phyloP scores from a whole-genome alignment of 1,140 invertebrate species.

The Lepidurus arcticus region DNA sequence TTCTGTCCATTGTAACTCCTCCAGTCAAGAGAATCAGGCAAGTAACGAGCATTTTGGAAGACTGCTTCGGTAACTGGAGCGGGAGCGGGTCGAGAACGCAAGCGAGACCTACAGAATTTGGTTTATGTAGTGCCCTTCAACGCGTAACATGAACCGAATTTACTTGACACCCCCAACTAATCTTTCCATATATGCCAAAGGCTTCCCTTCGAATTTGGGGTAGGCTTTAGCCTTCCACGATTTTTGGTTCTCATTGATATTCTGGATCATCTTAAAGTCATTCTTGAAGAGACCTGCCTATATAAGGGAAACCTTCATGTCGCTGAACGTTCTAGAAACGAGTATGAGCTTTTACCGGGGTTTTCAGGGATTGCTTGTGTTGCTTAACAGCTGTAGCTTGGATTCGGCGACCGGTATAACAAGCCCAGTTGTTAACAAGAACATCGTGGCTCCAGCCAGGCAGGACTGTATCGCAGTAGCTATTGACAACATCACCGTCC shows the following conservation, averaged over 20 bases:
- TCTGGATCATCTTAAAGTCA: constrained; percentile 41
- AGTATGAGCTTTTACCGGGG: constrained; percentile 41
- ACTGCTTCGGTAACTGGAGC: constrained; percentile 32
- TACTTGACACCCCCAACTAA: constrained; percentile 45
- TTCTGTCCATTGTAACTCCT: constrained; percentile 49
- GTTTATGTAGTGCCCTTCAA: background rate
- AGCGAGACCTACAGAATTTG: background rate
- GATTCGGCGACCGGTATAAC: constrained; percentile 43
- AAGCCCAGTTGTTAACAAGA: constrained; percentile 46
- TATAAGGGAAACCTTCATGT: background rate
- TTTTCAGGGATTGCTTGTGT: constrained; percentile 27
- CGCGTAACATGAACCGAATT: background rate
- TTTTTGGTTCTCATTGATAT: constrained; percentile 46
- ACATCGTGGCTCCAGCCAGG: constrained; percentile 50
- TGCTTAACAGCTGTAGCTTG: constrained; percentile 28
- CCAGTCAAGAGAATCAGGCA: constrained; percentile 52
- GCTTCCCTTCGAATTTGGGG: constrained; percentile 43
- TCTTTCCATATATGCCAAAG: constrained; percentile 43
- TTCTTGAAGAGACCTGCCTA: constrained; percentile 28
- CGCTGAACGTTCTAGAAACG: background rate
- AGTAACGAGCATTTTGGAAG: constrained; percentile 40
- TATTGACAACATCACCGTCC: constrained; percentile 39
- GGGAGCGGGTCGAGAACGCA: constrained; percentile 31
- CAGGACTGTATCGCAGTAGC: constrained; percentile 46
- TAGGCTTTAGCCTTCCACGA: constrained; percentile 49